Evolutionary conservation across 2,113 vertebrate species (phyloP).

Genomic region (Macquaria ambigua): DNA sequence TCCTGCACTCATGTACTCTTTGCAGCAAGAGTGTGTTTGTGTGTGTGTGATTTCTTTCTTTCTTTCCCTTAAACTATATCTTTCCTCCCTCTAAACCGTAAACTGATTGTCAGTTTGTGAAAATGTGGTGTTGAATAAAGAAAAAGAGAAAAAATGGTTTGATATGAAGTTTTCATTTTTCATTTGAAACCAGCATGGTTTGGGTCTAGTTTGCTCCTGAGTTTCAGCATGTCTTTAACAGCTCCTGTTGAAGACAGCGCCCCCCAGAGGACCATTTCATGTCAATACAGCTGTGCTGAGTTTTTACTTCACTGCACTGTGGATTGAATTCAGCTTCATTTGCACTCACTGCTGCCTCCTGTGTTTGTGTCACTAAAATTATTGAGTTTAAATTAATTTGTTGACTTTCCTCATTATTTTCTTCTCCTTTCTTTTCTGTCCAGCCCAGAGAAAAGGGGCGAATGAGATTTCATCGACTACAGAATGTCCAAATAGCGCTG

Average conservation of each 20-base stretch:
- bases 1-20: slow-evolving; percentile 32
- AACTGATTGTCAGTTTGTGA: not conserved
- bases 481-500: slow-evolving; percentile 86
- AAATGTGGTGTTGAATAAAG: not conserved
- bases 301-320: slow-evolving; percentile 56
- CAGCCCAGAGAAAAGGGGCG: slow-evolving; percentile 87
- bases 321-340: slow-evolving; percentile 39
- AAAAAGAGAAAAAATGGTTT: not conserved
- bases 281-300: slow-evolving; percentile 10
- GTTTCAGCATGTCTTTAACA: slow-evolving; percentile 55
- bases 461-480: slow-evolving; percentile 87
- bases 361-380: slow-evolving; percentile 26
- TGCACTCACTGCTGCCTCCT: slow-evolving; percentile 49
- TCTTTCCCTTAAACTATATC: not conserved
- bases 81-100: not conserved
- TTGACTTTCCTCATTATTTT: not conserved
- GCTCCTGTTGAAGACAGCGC: slow-evolving; percentile 64
- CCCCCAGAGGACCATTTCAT: slow-evolving; percentile 53
- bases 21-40: slow-evolving; percentile 31
- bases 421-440: slow-evolving; percentile 29
- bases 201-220: slow-evolving; percentile 54
- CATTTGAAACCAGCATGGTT: slow-evolving; percentile 45
- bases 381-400: not conserved
- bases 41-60: not conserved
- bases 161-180: slow-evolving; percentile 22